These are phyloP conservation scores for Sardina pilchardus DNA, from an alignment of 2,113 vertebrate genomes.

Conservation along the genomic window DNA sequence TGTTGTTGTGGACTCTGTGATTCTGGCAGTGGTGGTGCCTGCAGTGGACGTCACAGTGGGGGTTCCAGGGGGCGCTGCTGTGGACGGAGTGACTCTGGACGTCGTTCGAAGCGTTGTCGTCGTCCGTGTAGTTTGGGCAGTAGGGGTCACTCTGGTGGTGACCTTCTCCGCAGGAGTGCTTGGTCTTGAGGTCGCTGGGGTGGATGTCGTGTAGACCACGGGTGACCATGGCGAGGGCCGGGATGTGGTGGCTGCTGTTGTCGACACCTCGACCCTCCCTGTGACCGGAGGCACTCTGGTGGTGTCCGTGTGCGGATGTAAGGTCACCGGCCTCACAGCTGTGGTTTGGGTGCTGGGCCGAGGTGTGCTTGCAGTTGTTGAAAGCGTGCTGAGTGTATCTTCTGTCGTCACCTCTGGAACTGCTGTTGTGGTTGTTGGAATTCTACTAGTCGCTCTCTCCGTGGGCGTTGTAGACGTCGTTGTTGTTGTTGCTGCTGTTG, in stretches of 20 bases:
- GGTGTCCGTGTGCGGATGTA: conserved; percentile 46
- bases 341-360: conserved; percentile 43
- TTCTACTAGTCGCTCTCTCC: conserved; percentile 1
- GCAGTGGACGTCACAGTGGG: conserved; percentile 37
- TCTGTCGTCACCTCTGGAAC: conserved; percentile 41
- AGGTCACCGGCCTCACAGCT: conserved; percentile 39
- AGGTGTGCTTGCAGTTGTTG: conserved; percentile 31
- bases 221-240: conserved; percentile 29
- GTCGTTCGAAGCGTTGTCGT: conserved; percentile 51
- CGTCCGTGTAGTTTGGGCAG: conserved; percentile 31
- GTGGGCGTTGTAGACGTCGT: conserved; percentile 35
- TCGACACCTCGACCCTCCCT: conserved; percentile 50
- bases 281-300: conserved; percentile 44
- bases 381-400: conserved; percentile 37
- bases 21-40: conserved; percentile 56
- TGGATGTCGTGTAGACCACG: conserved; percentile 40
- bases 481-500: conserved; percentile 39
- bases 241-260: conserved; percentile 26
- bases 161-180: conserved; percentile 48
- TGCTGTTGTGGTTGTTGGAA: conserved; percentile 37
- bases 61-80: conserved; percentile 49
- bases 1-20: conserved; percentile 53
- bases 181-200: conserved; percentile 11
- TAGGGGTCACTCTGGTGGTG: conserved; percentile 56
- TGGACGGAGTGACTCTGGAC: conserved; percentile 47